Evolutionary conservation across 2,113 vertebrate genomes (phyloP).

Genomic region (Nicator chloris): DNA sequence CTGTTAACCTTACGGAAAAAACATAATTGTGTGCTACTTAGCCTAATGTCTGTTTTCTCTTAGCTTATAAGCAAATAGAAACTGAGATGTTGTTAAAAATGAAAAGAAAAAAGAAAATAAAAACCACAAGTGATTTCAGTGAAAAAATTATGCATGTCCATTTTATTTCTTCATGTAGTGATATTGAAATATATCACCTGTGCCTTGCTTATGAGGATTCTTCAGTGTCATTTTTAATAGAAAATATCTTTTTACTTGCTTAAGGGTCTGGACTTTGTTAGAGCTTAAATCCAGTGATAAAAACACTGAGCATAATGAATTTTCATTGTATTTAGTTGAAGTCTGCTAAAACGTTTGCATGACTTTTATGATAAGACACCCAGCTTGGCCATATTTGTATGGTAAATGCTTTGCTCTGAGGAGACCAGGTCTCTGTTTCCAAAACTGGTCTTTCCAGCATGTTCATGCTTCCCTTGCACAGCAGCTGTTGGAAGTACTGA

Average conservation of each 20-base stretch:
- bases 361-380: background rate
- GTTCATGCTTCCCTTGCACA: background rate
- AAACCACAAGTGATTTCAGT: background rate
- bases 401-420: background rate
- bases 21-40: background rate
- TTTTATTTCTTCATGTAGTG: background rate
- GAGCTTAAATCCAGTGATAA: background rate
- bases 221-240: background rate
- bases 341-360: background rate
- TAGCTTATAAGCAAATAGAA: background rate
- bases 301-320: background rate
- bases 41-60: background rate
- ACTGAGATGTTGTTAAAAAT: background rate
- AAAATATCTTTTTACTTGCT: background rate
- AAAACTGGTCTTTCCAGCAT: background rate
- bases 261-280: background rate
- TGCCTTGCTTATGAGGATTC: background rate
- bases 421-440: background rate
- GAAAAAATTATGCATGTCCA: background rate
- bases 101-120: background rate
- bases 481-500: background rate
- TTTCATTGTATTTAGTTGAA: background rate
- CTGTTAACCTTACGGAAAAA: background rate
- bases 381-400: background rate
- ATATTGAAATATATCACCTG: background rate